Base-by-base conservation (phyloP, 2,888 invertebrate genomes). In the Acheta domesticus region DNA sequence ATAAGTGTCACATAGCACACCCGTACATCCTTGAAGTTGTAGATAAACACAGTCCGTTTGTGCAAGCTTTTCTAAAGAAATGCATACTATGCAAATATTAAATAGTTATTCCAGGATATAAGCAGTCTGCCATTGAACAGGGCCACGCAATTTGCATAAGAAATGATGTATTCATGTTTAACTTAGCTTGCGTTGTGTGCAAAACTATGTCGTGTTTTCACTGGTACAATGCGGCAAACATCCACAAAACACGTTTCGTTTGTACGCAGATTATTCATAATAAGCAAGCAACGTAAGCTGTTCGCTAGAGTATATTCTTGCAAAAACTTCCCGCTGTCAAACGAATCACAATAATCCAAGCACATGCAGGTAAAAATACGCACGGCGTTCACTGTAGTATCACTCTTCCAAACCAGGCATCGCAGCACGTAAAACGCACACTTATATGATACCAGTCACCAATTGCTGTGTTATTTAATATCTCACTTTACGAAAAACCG, bases 1-100 rank as follows among this genome's bases (percentile, higher is more conserved):
- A n/a, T 19, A 62, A 62, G 62, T 62, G 62, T 62, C 62, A 62
- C 62, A 62, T 62, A 62, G 62, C 62, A 62, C 62, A 62, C 62
- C 62, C 62, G 62, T 62, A 62, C 62, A 62, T n/a, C 62, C 14
- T 62, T 19, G 62, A 62, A n/a, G 62, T 62, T n/a, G 62, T 62
- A 62, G n/a, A 62, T 62, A 62, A 62, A 62, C 62, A 62, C 62
- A 19, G 62, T n/a, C 62, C n/a, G 4, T 62, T 36, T 36, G 36
- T 11, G n/a, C 14, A 62, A 62, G 62, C 62, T 62, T 62, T 19
- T 14, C 14, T n/a, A n/a, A 62, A n/a, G 4, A 19, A 62, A 19
- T 19, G 62, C 62, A 62, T 62, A 62, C 16, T 62, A 62, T 62
- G 62, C 16, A 62, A 62, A n/a, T 62, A 62, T 62, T 62, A 62